phyloP scores from a whole-genome alignment of 2,888 invertebrate species.

The Cheilosia soror region DNA sequence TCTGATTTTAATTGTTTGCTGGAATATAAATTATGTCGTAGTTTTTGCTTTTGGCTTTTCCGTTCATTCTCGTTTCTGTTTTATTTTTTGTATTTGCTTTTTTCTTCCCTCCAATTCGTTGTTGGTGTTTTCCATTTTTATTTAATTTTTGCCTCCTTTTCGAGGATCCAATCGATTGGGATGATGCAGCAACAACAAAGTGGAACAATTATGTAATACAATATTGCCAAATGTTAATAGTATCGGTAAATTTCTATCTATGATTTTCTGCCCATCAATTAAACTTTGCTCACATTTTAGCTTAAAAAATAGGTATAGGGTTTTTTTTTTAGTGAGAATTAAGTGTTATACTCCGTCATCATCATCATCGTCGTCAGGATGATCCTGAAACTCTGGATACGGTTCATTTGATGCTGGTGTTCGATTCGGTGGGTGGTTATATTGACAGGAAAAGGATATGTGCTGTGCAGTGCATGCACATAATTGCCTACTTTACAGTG shows the following conservation, averaged over 20 bases:
- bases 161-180: slow-evolving; percentile 68
- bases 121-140: slow-evolving; percentile 30
- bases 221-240: slow-evolving; percentile 32
- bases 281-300: slow-evolving; percentile 36
- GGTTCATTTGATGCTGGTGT: slow-evolving; percentile 38
- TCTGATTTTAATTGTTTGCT: slow-evolving; percentile 77
- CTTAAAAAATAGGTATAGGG: neutral
- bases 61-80: slow-evolving; percentile 44
- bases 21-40: slow-evolving; percentile 77
- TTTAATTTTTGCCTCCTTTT: slow-evolving; percentile 38
- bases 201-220: slow-evolving; percentile 55
- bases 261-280: slow-evolving; percentile 27
- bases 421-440: slow-evolving; percentile 20
- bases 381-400: slow-evolving; percentile 6
- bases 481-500: slow-evolving; percentile 57
- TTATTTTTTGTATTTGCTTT: slow-evolving; percentile 13
- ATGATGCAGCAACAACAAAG: slow-evolving; percentile 28
- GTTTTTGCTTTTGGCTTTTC: slow-evolving; percentile 71
- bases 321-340: neutral
- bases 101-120: slow-evolving; percentile 19
- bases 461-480: slow-evolving; percentile 58
- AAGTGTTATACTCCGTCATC: slow-evolving; percentile 31
- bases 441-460: slow-evolving; percentile 28
- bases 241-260: slow-evolving; percentile 15
- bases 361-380: slow-evolving; percentile 4